Evolutionary conservation across 2,113 vertebrate species (phyloP).

Genomic region (Corythornis vintsioides): DNA sequence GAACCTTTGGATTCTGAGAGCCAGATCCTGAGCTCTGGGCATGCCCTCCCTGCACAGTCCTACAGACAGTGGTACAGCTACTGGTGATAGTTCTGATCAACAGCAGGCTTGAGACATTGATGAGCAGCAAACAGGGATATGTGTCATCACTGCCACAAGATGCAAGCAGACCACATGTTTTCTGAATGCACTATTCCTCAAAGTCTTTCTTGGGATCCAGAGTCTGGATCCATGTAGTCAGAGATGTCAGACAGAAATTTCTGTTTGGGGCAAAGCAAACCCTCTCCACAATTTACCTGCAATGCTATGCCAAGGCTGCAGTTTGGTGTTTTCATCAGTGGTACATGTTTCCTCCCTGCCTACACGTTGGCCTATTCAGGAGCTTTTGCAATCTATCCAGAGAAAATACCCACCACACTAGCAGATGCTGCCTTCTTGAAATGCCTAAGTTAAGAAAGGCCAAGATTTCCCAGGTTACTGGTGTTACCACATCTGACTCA

Average conservation of each 20-base stretch:
- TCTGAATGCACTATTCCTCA: background rate
- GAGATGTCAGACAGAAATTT: background rate
- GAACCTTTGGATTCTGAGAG: background rate
- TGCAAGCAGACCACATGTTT: background rate
- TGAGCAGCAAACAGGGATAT: background rate
- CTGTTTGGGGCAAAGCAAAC: background rate
- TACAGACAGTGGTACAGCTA: background rate
- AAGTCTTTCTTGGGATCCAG: background rate
- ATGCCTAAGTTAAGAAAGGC: background rate
- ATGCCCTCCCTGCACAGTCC: background rate
- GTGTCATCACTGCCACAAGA: background rate
- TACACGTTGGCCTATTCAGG: background rate
- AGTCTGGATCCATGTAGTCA: background rate
- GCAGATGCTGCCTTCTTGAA: background rate
- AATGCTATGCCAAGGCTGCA: background rate
- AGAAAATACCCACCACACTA: background rate
- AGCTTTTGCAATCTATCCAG: background rate
- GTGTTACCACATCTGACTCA: background rate
- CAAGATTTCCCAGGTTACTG: background rate
- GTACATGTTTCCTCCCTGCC: background rate
- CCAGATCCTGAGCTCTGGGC: background rate
- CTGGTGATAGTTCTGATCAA: background rate
- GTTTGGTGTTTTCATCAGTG: background rate
- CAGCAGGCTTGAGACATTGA: background rate
- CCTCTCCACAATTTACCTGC: background rate